Evolutionary conservation across 92 coral and sea anemone species (phyloP), one percentile per base, ranked within the genome.

Genomic region (Zoanthus gigantus): DNA sequence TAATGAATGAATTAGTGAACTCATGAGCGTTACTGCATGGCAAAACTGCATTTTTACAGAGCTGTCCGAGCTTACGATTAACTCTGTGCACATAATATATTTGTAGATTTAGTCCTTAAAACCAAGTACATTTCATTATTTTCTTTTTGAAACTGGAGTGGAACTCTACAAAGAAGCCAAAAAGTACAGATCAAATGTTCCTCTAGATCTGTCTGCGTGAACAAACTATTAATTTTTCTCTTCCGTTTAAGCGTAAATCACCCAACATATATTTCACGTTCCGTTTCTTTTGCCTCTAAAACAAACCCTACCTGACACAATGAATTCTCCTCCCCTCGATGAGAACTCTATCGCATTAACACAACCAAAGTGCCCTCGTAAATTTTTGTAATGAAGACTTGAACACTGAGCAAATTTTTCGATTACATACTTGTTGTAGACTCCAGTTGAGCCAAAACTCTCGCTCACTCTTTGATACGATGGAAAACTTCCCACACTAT

Each of bases 281-380:
- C 52, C 52, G 52, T 50, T 50, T 7, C 56, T 50, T n/a, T 1
- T 17, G 30, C 29, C 9, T 63, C 31, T 63, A 63, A 63, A 18
- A 63, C 30, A 63, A n/a, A 23, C 6, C 75, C 57, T 86, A 97
- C 99, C 99, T 92, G 99, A 97, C 15, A 91, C 99, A 60, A 97
- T 91, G 81, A 90, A 94, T 76, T 95, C 98, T 37, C 99, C 99
- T 54, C 98, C 96, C 65, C 87, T 89, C 17, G 92, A 93, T 0
- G 98, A 97, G 89, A 97, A 94, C 82, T 92, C 99, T 53, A 97
- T 86, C 6, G 99, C 99, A 91, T 97, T 97, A 28, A 97, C 99
- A 76, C 99, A 97, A 12, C 98, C 98, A 86, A 72, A 95, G 82
- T 97, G 99, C 6, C 99, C 99, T 68, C 88, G 90, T 74, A 97